Base-by-base conservation (phyloP, 2,888 invertebrate species). In the Polyommatus icarus region DNA sequence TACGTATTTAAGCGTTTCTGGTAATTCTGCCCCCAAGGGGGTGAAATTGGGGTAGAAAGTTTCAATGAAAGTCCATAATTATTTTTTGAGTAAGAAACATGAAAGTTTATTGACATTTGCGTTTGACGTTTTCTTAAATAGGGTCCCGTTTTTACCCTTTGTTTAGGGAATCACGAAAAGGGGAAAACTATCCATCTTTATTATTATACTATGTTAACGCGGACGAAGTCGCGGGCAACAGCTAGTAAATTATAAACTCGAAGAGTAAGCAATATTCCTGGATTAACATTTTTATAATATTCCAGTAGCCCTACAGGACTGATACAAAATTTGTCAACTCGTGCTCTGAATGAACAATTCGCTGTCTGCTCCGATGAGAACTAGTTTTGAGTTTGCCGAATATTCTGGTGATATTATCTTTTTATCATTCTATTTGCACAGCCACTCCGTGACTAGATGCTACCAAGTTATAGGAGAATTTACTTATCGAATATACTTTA, bases 341-440 rank as follows among this genome's bases (percentile, higher is more conserved):
- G 77, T 77, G 77, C 77, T 24, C 54, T 32, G 77, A 77, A 77
- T 77, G 77, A 57, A 73, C 77, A 59, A 77, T 75, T 75, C 75
- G 24, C 75, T 50, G 75, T 75, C 75, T 75, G 73, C 77, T 77
- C 73, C 73, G 73, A 67, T 50, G 57, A 73, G 59, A 73, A 77
- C 77, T 59, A 77, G 72, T 77, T 46, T 40, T 50, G 75, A 59
- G 59, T 72, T 77, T 77, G 73, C 54, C 77, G 73, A 77, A 73
- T 73, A 77, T 57, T 73, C 72, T 40, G 76, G 67, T 67, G 76
- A 67, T 76, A 76, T 76, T 77, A 57, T 73, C 40, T 77, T 77
- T 77, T 72, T 75, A 75, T 75, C 73, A 77, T 46, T 59, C 73
- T 59, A 46, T 77, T 77, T 77, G 77, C 77, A 73, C 73, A 72